Percentiles rank a stretch among this genome's conserved stretches.
phyloP scores from a whole-genome alignment of 1,140 invertebrate genomes.

The Drosophila saltans region DNA sequence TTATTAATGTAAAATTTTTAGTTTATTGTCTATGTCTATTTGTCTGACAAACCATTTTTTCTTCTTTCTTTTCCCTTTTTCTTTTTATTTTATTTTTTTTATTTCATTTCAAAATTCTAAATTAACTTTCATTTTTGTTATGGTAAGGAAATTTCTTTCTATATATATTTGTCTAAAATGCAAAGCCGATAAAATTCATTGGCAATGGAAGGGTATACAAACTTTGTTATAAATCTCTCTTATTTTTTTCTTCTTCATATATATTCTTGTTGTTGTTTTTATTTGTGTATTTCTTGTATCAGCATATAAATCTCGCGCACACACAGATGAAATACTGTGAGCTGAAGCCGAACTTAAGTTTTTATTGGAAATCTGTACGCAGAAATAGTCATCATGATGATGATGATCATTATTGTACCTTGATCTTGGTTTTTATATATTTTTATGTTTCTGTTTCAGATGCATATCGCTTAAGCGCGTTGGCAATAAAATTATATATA shows the following conservation, averaged over 20 bases:
- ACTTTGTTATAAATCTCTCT: background rate
- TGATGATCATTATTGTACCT: conserved; percentile 38
- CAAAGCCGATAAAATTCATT: no score
- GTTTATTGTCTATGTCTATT: no score
- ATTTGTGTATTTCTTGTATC: conserved; percentile 71
- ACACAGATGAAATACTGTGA: conserved; percentile 40
- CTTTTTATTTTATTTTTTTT: no score
- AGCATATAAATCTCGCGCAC: conserved; percentile 78
- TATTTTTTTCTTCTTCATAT: background rate
- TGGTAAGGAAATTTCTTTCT: no score
- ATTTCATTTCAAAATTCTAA: no score
- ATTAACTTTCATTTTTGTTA: no score
- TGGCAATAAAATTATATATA: conserved; percentile 78
- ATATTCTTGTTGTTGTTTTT: background rate
- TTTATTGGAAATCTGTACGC: conserved; percentile 81
- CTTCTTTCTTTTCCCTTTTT: no score
- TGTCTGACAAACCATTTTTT: no score
- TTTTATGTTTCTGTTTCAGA: conserved; percentile 63
- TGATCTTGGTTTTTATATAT: conserved; percentile 28
- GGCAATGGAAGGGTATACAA: background rate
- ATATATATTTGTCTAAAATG: no score
- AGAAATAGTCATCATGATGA: conserved; percentile 67
- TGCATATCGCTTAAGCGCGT: conserved; percentile 67
- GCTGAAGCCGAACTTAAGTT: conserved; percentile 44
- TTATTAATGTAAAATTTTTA: no score